These are phyloP conservation scores for Caenorhabditis sulstoni DNA, from an alignment of 2,888 invertebrate genomes.

Conservation along the genomic window DNA sequence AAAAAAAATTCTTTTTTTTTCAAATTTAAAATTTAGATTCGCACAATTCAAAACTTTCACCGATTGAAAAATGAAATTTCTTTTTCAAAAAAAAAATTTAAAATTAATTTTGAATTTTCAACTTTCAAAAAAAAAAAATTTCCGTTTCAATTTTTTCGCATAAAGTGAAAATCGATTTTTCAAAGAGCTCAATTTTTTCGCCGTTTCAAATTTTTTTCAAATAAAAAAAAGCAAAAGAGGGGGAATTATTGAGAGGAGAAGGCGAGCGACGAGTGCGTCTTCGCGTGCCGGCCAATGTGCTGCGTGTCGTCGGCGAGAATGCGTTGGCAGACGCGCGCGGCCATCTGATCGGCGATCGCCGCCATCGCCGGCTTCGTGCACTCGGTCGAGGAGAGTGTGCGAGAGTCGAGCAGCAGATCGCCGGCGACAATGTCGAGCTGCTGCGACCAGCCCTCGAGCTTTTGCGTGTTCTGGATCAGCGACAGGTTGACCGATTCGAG, in stretches of 20 bases:
- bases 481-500: constrained; percentile 54
- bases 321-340: constrained; percentile 18
- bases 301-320: not conserved
- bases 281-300: constrained; percentile 6
- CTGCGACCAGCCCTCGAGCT: constrained; percentile 69
- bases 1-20: not conserved
- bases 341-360: constrained; percentile 50
- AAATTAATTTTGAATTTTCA: too few species aligned
- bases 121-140: constrained; percentile 1
- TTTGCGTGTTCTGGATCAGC: constrained; percentile 50
- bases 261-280: constrained; percentile 13
- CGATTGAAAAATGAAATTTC: not conserved
- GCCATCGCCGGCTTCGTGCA: constrained; percentile 60
- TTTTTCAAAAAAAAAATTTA: constrained; percentile 1
- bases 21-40: not conserved
- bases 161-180: too few species aligned
- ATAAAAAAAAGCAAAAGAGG: not conserved
- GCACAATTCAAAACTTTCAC: constrained; percentile 1
- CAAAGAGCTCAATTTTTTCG: not conserved
- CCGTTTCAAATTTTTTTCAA: too few species aligned
- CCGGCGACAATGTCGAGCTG: constrained; percentile 58
- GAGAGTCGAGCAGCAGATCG: constrained; percentile 53
- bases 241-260: too few species aligned
- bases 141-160: too few species aligned
- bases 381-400: constrained; percentile 57